Base-by-base conservation (phyloP, 1,140 invertebrate genomes). In the Bombus waltoni region DNA sequence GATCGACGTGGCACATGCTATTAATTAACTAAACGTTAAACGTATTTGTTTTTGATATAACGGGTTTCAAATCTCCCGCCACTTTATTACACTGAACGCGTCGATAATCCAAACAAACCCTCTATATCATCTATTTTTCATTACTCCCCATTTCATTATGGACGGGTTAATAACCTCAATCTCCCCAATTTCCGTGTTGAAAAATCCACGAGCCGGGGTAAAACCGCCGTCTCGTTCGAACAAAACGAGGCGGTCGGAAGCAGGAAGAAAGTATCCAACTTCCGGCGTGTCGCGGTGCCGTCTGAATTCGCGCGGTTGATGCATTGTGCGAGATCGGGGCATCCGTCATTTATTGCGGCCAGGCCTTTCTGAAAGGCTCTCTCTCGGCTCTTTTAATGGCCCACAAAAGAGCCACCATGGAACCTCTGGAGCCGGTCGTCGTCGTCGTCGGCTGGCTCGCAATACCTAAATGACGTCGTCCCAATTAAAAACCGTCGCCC, bases 401-500 rank as follows among this genome's bases (percentile, higher is more conserved):
- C 35, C 44, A 90, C 87, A 90, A 90, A 90, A 89, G 75, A 59
- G 83, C 72, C 65, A 28, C 47, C 40, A 57, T 79, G 57, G 82
- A 90, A 90, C 84, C 80, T 75, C 81, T 47, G 71, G 25, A 38
- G 62, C n/a, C 32, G 8, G 57, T 11, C 25, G 9, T 59, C 9
- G 9, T 28, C 57, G 3, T 59, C 25, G 9, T 59, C 25, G 75
- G 15, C n/a, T 66, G 47, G 28, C 57, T 76, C 80, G 83, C 87
- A 71, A 90, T 89, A 47, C 44, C 44, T 15, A 84, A 91, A 89
- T 57, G 79, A 88, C 68, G 72, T 65, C 76, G 80, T 77, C 18
- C 80, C 62, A 87, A 90, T 91, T 87, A 91, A 91, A 91, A 88
- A 59, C 25, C 72, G 74, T 11, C 59, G 28, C 81, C 81, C 81